These are phyloP conservation scores for Cyphomyrmex costatus DNA, from an alignment of 1,140 invertebrate species.

Conservation along the genomic window DNA sequence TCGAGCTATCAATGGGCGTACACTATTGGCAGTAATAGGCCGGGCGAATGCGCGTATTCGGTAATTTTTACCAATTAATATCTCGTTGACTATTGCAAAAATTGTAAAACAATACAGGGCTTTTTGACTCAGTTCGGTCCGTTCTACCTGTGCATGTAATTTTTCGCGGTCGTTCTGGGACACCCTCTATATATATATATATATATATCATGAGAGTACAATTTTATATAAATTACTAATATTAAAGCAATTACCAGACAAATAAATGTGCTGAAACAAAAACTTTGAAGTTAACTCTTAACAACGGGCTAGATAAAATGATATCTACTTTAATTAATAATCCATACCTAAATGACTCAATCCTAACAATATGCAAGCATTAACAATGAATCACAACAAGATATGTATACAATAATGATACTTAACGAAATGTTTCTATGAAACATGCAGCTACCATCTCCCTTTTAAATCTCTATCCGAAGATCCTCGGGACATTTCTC, in stretches of 20 bases:
- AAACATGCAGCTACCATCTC: slow-evolving; percentile 85
- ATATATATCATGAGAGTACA: slow-evolving; percentile 43
- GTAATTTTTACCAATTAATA: too few relatives aligned
- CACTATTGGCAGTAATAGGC: too few relatives aligned
- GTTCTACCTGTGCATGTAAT: too few relatives aligned
- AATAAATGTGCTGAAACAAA: slow-evolving; percentile 86
- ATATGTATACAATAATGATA: slow-evolving; percentile 87
- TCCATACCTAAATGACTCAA: slow-evolving; percentile 88
- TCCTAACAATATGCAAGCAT: slow-evolving; percentile 88
- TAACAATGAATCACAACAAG: slow-evolving; percentile 88
- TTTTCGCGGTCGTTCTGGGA: too few relatives aligned
- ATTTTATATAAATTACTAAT: slow-evolving; percentile 61
- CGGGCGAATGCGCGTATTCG: too few relatives aligned
- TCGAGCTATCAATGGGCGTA: too few relatives aligned
- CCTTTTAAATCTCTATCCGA: slow-evolving; percentile 82
- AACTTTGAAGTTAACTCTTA: slow-evolving; percentile 82
- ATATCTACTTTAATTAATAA: slow-evolving; percentile 86
- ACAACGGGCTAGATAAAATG: slow-evolving; percentile 84
- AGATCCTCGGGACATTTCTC: slow-evolving; percentile 66
- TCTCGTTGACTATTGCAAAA: too few relatives aligned
- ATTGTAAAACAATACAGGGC: too few relatives aligned
- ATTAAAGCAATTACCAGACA: slow-evolving; percentile 81
- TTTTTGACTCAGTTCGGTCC: too few relatives aligned
- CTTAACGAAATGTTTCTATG: slow-evolving; percentile 85
- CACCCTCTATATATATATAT: too few relatives aligned